Conservation (phyloP, 1,140 invertebrate genomes). For the Pissodes strobi region DNA sequence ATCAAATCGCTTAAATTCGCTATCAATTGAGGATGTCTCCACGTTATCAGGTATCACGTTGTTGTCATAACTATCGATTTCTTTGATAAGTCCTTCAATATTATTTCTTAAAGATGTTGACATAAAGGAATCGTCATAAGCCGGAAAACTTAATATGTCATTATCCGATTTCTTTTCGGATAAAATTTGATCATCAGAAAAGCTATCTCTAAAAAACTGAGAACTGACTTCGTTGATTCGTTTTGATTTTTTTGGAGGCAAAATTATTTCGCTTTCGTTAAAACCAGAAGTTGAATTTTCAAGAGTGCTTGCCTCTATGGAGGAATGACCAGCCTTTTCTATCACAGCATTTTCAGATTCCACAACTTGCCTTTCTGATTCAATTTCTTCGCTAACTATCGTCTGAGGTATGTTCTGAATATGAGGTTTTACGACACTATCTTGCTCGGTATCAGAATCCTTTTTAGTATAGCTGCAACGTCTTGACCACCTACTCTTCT, state of each 20-base stretch:
- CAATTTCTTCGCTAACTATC: background rate
- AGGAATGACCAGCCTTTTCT: background rate
- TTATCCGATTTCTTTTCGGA: conserved; percentile 5
- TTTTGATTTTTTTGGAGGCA: conserved; percentile 39
- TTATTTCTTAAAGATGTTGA: conserved; percentile 19
- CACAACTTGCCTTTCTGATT: background rate
- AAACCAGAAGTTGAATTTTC: background rate
- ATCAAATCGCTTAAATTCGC: background rate
- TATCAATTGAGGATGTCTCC: background rate
- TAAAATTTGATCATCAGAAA: too few relatives aligned
- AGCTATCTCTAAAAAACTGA: background rate
- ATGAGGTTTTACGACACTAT: background rate
- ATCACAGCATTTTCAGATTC: background rate
- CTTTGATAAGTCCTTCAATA: conserved; percentile 17
- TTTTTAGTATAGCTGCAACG: conserved; percentile 16
- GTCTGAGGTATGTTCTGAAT: background rate
- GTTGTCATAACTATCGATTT: conserved; percentile 8
- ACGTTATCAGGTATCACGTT: background rate
- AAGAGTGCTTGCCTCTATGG: background rate
- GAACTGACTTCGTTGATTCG: conserved; percentile 11
- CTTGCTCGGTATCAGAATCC: background rate
- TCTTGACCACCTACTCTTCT: conserved; percentile 13
- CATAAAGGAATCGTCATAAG: conserved; percentile 19
- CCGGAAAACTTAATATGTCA: conserved; percentile 8
- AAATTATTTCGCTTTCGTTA: conserved; percentile 17